Evolutionary conservation across 1,140 invertebrate genomes (phyloP).

Genomic region (Megalopta genalis): DNA sequence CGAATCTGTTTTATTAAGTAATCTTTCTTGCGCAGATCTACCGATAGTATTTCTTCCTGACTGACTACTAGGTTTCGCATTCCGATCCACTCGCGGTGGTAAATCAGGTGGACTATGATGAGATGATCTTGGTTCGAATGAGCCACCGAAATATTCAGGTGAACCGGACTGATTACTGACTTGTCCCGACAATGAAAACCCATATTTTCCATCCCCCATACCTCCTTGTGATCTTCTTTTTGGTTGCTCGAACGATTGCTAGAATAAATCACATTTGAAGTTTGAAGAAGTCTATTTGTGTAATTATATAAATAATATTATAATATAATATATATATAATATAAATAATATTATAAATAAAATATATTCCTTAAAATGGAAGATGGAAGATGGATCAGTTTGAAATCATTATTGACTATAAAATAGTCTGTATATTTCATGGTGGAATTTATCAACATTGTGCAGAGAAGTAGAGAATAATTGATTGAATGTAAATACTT

Average conservation of each 20-base stretch:
- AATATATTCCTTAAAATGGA: too few relatives aligned
- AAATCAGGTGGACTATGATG: slow-evolving; percentile 86
- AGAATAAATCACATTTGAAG: neutral
- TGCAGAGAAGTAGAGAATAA: too few relatives aligned
- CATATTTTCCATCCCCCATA: slow-evolving; percentile 83
- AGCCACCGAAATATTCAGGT: slow-evolving; percentile 67
- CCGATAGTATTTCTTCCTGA: slow-evolving; percentile 77
- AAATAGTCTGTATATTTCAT: too few relatives aligned
- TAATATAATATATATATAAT: too few relatives aligned
- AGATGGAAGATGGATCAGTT: too few relatives aligned
- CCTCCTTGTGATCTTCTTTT: slow-evolving; percentile 76
- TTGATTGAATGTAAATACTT: too few relatives aligned
- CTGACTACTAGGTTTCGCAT: slow-evolving; percentile 84
- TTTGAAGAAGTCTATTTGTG: too few relatives aligned
- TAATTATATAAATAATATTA: too few relatives aligned
- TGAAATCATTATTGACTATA: too few relatives aligned
- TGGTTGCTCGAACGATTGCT: slow-evolving; percentile 73
- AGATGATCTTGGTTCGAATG: slow-evolving; percentile 77
- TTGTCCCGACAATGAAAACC: slow-evolving; percentile 80
- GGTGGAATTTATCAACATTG: too few relatives aligned
- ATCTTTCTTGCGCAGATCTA: slow-evolving; percentile 80
- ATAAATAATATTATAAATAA: too few relatives aligned
- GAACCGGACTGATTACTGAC: slow-evolving; percentile 67
- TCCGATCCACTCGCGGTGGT: slow-evolving; percentile 90
- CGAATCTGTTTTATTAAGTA: slow-evolving; percentile 78